Base-by-base conservation (phyloP, 2,888 invertebrate species). In the Acrobasis consociella region DNA sequence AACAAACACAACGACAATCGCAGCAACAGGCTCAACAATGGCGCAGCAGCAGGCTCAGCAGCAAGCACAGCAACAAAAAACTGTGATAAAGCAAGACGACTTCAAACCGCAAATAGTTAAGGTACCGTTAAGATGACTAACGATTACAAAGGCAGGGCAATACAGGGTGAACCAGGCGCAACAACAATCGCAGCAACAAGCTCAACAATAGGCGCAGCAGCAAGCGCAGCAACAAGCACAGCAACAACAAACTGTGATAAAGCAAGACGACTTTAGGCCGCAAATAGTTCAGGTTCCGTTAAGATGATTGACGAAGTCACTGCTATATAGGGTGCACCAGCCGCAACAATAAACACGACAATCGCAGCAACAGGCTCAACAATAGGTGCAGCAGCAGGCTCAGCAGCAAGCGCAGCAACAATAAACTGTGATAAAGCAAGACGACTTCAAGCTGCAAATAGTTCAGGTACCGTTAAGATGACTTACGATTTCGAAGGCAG, bases 71-170 rank as follows among this genome's bases (percentile, higher is more conserved):
- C 84, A 85, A 64, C 89, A 90, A 69, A 76, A 91, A 69, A 86
- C 93, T 79, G 92, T 93, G 76, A 92, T 91, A 76, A 88, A 93
- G 83, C 75, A 93, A 78, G 85, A 93, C 69, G 84, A 94, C 64
- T 91, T 92, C 67, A 93, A 93, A 73, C 92, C 92, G 2, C 91
- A 91, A 75, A 92, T 92, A 69, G 88, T 92, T 81, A 94, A 94
- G 91, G 94, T 94, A 71, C 73, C 2, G 31, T 31, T 31, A 5
- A 31, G 31, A 8, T 31, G 31, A 31, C 31, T 7, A 5, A 31
- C 8, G 31, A 31, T 7, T n/a, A n/a, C n/a, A n/a, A n/a, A n/a
- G 31, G 2, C 31, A 31, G 5, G 7, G 31, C 5, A 5, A 31
- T 31, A 31, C 8, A 31, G 7, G 31, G 31, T 31, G 31, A 31